Percentiles rank a stretch among this genome's conserved stretches.
Conservation (phyloP, 2,797 vertebrate genomes). For the Hemibagrus guttatus region DNA sequence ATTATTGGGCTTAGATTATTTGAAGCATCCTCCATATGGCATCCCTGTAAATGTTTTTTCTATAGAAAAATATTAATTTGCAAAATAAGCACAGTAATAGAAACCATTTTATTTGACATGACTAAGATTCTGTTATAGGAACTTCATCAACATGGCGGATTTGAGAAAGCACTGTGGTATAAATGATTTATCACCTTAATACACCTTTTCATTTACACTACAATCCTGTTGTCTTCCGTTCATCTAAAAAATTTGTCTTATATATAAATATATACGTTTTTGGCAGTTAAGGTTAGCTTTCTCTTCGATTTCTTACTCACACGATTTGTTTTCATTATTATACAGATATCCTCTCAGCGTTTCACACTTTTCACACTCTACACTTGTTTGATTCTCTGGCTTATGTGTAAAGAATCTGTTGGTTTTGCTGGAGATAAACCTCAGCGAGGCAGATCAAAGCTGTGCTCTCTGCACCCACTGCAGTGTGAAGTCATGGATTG, state of each 20-base stretch:
- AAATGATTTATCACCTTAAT: neutral
- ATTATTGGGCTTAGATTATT: neutral
- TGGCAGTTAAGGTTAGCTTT: constrained; percentile 30
- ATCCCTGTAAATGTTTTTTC: neutral
- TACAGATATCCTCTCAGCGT: constrained; percentile 28
- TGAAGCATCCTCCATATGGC: too few relatives aligned
- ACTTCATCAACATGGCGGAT: neutral
- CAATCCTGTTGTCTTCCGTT: neutral
- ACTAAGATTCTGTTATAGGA: neutral
- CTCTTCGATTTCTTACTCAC: neutral
- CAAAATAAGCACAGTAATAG: neutral
- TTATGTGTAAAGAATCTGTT: constrained; percentile 37
- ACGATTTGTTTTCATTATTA: neutral
- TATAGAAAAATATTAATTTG: neutral
- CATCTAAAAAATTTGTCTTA: neutral
- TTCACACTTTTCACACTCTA: constrained; percentile 19
- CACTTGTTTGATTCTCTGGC: constrained; percentile 5
- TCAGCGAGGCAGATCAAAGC: constrained; percentile 45
- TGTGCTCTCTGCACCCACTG: constrained; percentile 26
- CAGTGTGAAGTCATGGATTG: constrained; percentile 43
- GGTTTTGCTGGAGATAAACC: constrained; percentile 48
- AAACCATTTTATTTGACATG: neutral
- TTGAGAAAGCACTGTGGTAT: neutral
- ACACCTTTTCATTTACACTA: neutral
- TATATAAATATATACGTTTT: neutral